Conservation (phyloP, 2,888 invertebrate genomes). For the Poecilus cupreus region DNA sequence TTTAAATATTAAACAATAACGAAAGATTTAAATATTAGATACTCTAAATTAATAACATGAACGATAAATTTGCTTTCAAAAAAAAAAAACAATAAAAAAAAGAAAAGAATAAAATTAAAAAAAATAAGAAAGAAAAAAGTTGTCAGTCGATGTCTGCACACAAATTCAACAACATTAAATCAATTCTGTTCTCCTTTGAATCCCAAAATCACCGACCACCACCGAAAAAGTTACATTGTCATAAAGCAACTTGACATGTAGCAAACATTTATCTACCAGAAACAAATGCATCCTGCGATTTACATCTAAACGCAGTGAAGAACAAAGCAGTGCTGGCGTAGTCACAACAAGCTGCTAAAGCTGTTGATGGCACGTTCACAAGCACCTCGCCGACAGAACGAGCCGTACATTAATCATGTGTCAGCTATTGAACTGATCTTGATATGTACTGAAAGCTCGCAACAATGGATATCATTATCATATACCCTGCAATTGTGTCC, state of each 20-base stretch:
- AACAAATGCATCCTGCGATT: not conserved
- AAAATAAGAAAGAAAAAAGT: slow-evolving; percentile 35
- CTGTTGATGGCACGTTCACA: not conserved
- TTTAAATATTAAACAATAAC: not conserved
- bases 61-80: slow-evolving; percentile 1
- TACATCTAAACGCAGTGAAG: too few species aligned
- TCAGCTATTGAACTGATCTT: not conserved
- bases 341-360: not conserved
- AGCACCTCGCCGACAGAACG: not conserved
- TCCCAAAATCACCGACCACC: not conserved
- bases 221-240: not conserved
- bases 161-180: slow-evolving; percentile 18
- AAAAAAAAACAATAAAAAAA: slow-evolving; percentile 33
- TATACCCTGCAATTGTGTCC: too few species aligned
- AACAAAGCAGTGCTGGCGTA: not conserved
- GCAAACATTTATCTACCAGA: not conserved
- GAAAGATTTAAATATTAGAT: too few species aligned
- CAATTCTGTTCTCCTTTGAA: not conserved
- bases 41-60: slow-evolving; percentile 4
- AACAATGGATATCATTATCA: not conserved
- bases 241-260: not conserved
- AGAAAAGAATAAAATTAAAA: not conserved
- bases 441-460: not conserved
- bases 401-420: not conserved
- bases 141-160: slow-evolving; percentile 30